These are phyloP conservation scores for Lucilia cuprina DNA, from an alignment of 1,140 invertebrate species.

Conservation along the genomic window DNA sequence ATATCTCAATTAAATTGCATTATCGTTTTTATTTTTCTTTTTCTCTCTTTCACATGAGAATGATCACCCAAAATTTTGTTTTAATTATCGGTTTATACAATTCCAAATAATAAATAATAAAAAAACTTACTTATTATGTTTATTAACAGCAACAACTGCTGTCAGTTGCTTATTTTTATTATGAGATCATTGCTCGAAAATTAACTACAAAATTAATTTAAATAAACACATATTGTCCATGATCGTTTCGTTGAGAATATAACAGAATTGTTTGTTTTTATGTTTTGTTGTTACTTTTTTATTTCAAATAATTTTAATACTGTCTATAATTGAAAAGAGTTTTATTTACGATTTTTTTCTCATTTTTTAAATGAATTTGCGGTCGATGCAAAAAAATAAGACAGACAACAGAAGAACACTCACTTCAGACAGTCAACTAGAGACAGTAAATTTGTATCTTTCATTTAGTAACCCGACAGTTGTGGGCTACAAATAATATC, in stretches of 20 bases:
- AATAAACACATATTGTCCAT: constrained; percentile 2
- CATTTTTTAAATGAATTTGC: background rate
- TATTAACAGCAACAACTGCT: background rate
- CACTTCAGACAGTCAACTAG: no score
- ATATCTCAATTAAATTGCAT: no score
- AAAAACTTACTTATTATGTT: background rate
- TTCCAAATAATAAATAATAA: background rate
- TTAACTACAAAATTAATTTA: background rate
- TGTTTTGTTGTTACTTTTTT: background rate
- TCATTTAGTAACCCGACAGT: no score
- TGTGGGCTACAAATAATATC: no score
- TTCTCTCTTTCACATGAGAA: no score
- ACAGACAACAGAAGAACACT: no score
- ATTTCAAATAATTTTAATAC: background rate
- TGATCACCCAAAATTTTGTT: no score
- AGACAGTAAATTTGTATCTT: no score
- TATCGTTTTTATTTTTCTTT: no score
- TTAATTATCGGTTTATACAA: no score
- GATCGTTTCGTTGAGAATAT: background rate
- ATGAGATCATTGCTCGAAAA: constrained; percentile 2
- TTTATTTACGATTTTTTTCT: background rate
- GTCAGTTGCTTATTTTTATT: background rate
- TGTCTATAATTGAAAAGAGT: background rate
- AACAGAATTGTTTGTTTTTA: background rate
- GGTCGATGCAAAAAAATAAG: background rate